These are phyloP conservation scores for Drosophila dives DNA, from an alignment of 2,888 invertebrate genomes.

Conservation along the genomic window DNA sequence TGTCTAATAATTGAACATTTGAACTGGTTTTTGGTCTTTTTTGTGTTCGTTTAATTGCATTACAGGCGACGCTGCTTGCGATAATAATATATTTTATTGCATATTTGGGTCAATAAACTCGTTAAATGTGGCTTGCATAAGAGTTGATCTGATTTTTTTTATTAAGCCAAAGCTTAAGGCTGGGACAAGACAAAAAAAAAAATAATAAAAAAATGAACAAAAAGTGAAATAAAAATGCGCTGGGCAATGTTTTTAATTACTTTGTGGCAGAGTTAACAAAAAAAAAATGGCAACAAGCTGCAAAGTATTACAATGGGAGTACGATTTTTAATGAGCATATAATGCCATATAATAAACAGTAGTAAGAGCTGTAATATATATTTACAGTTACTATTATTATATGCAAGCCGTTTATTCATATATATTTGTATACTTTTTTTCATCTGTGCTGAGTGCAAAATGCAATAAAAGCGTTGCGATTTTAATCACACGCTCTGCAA, in stretches of 20 bases:
- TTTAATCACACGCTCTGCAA: conserved; percentile 67
- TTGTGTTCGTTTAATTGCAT: conserved; percentile 72
- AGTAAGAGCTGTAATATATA: conserved; percentile 41
- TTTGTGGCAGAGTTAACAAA: conserved; percentile 61
- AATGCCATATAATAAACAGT: conserved; percentile 63
- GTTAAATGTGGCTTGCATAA: conserved; percentile 23
- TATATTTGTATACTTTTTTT: conserved; percentile 15
- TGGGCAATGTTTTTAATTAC: conserved; percentile 73
- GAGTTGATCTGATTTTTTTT: conserved; percentile 28
- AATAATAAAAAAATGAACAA: conserved; percentile 7
- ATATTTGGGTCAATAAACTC: conserved; percentile 53
- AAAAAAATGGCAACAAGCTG: conserved; percentile 23
- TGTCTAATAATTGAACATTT: conserved; percentile 80
- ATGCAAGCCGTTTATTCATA: conserved; percentile 20
- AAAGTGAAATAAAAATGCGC: conserved; percentile 29
- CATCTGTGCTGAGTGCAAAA: conserved; percentile 67
- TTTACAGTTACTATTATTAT: conserved; percentile 44
- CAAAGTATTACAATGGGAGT: conserved; percentile 57
- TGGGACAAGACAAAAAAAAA: conserved; percentile 12
- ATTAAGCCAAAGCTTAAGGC: conserved; percentile 25
- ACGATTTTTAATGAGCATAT: conserved; percentile 76
- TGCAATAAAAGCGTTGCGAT: conserved; percentile 66
- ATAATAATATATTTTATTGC: conserved; percentile 52
- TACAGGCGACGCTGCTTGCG: conserved; percentile 41
- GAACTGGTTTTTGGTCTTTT: conserved; percentile 51